Evolutionary conservation across 2,113 vertebrate species (phyloP), one percentile per base, ranked within the genome.

Genomic region (Erpornis zantholeuca): DNA sequence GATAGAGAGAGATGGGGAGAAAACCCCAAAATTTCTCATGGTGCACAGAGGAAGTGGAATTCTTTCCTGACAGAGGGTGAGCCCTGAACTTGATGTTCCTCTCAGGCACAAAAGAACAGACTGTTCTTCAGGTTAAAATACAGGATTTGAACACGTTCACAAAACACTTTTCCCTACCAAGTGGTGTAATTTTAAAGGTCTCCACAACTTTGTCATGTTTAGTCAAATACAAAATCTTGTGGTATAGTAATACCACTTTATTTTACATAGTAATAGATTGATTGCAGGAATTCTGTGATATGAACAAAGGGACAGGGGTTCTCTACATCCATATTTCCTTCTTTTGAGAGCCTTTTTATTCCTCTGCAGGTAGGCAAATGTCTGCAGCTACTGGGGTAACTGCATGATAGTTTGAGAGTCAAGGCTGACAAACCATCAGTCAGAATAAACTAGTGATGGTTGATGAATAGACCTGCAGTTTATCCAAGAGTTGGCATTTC

Each of bases 241-340:
- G 11, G 33, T 19, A 25, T 0, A 66, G 68, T 15, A 50, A 50
- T 27, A 28, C 2, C 63, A 38, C 28, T 49, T 56, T 33, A 57
- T 81, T 57, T 81, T 12, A 45, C 14, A 7, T 2, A 18, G 31
- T 19, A 15, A 53, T 22, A 9, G 1, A 29, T 38, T 24, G 38
- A 42, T 24, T 18, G 27, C 29, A 69, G 56, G 35, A 40, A 24
- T 25, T 22, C 44, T 69, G 5, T 1, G 6, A 8, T 24, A 2
- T 15, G 38, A 27, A 27, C 59, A 49, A 35, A 2, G 3, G 35
- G 13, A 31, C 44, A 68, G 49, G 15, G 3, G 9, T 17, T 77
- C 27, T 83, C 12, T 59, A 1, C 17, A 11, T 28, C 22, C 17
- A 18, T 2, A 0, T 21, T 42, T 36, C 7, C 3, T 63, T 31